Evolutionary conservation across 2,888 invertebrate genomes (phyloP), one percentile per base, ranked within the genome.

Genomic region (Andrena praecox): DNA sequence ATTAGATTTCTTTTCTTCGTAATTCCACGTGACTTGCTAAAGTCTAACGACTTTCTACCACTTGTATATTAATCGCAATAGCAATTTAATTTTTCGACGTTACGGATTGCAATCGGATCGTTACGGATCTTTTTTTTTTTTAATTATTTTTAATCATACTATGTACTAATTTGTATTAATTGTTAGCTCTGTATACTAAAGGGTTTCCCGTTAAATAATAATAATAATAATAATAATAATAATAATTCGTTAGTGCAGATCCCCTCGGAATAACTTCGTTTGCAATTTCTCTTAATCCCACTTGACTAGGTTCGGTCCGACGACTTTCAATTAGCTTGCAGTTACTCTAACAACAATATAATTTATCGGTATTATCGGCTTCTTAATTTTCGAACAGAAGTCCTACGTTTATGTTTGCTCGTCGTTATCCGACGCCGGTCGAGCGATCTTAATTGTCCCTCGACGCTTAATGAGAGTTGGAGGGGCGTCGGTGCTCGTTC

Each of bases 401-500:
- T 7, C 20, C 48, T 27, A 16, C 31, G 10, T 59, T 60, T 64
- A 20, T 20, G 4, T 54, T 48, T 24, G 48, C 20, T 42, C 20
- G 29, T 77, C 10, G 29, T 50, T 10, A n/a, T 42, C 50, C 27
- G 71, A 71, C 64, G 29, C 10, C 59, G 71, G 72, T 60, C 31
- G 42, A 24, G 62, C 20, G n/a, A n/a, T 78, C 78, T 78, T 72
- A 67, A 66, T 70, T 27, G 8, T 66, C 33, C 56, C 7, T 24
- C 10, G 33, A 12, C 52, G 50, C 31, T 63, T 31, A 60, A 80
- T 29, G 42, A 35, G 50, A 60, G 50, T 50, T 60, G 12, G 24
- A 54, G 16, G 7, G 81, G 56, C 68, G 79, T 59, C 71, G 69
- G 64, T 79, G 50, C 42, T 35, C 64, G 66, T 64, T 54, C 62